Base-by-base conservation (phyloP, 2,888 invertebrate species). In the Ypsolopha scabrella region DNA sequence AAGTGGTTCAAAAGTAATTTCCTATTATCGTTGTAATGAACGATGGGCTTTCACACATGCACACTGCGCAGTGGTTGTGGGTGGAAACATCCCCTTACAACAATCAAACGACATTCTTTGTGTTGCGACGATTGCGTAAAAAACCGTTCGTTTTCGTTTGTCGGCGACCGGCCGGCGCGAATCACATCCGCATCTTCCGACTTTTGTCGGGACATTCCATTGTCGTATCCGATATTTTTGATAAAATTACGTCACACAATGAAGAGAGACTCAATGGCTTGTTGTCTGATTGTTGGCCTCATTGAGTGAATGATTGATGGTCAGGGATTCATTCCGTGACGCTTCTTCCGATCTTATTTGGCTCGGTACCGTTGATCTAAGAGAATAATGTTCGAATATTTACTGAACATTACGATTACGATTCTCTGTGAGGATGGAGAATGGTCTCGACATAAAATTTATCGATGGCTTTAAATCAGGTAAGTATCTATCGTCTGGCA, bases 171-270 rank as follows among this genome's bases (percentile, higher is more conserved):
- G 69, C 72, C 80, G 85, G 70, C 72, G 76, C 83, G 83, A 85
- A 86, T 85, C 65, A 76, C 77, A 85, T 86, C 85, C 86, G 86
- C 75, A 24, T 83, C 77, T 82, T 82, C 83, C 85, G 83, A 83
- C 83, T 79, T 80, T 82, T 82, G 82, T 82, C 80, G 62, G 59
- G 58, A 57, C 59, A n/a, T 59, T 64, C 57, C 54, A 80, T 85
- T 83, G 80, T 82, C 60, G 65, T 61, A 70, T 75, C 72, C 75
- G 74, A 82, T 82, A 78, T 83, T 81, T 82, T 86, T 86, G 82
- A 85, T 86, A 72, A 85, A 80, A 85, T 85, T 83, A 86, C 80
- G 72, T 75, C 71, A 75, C 70, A 85, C 81, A 85, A 86, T 75
- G 64, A 64, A 62, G 60, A 64, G 67, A 62, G 67, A 72, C 73